These are phyloP conservation scores for Temnothorax ravouxi DNA, from an alignment of 2,888 invertebrate species.

Conservation along the genomic window DNA sequence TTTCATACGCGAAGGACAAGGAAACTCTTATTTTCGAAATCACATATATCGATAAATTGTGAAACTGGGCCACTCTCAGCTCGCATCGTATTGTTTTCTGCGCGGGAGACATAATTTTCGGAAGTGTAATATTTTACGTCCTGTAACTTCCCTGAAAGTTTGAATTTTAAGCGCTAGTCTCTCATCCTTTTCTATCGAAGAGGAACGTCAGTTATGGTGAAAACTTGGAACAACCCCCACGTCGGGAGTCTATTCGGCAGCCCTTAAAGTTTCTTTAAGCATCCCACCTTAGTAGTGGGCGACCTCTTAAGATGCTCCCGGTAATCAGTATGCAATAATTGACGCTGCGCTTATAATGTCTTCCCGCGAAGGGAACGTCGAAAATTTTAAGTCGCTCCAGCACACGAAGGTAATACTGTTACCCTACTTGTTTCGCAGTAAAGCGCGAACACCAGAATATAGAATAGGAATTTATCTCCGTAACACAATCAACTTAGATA, in stretches of 20 bases:
- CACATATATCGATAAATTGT: not conserved
- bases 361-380: not conserved
- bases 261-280: slow-evolving; percentile 42
- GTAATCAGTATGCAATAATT: slow-evolving; percentile 56
- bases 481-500: not conserved
- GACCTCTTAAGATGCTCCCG: slow-evolving; percentile 23
- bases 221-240: slow-evolving; percentile 17
- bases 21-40: not conserved
- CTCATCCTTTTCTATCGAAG: not conserved
- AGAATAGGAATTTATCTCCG: not conserved
- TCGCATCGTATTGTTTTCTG: not conserved
- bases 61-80: not conserved
- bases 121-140: slow-evolving; percentile 27
- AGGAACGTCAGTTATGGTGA: slow-evolving; percentile 14
- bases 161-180: slow-evolving; percentile 27
- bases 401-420: slow-evolving; percentile 11
- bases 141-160: slow-evolving; percentile 10
- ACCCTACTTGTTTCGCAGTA: not conserved
- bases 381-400: slow-evolving; percentile 33
- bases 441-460: not conserved
- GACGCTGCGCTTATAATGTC: slow-evolving; percentile 34
- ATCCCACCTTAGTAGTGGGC: slow-evolving; percentile 6
- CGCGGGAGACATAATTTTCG: not conserved
- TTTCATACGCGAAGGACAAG: not conserved
- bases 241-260: slow-evolving; percentile 32